Conservation (phyloP, 2,797 vertebrate genomes). For the Dallia pectoralis region DNA sequence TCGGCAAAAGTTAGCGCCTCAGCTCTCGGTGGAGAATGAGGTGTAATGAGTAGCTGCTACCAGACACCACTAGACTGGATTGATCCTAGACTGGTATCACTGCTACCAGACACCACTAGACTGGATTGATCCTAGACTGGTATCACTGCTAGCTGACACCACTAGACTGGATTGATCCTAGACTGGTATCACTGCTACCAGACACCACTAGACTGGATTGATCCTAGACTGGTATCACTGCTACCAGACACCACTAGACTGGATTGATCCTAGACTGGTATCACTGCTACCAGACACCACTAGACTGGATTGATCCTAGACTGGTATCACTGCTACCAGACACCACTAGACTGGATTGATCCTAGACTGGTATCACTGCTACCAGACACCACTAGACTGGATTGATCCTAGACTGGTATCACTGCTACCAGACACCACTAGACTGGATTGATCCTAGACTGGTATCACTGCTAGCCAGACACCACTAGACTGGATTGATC, state of each 20-base stretch:
- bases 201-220: constrained; percentile 21
- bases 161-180: constrained; percentile 20
- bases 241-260: too few relatives aligned
- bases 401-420: constrained; percentile 44
- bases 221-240: constrained; percentile 50
- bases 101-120: too few relatives aligned
- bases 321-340: too few relatives aligned
- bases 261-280: constrained; percentile 37
- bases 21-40: constrained; percentile 14
- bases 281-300: too few relatives aligned
- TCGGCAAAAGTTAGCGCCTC: constrained; percentile 15
- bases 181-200: constrained; percentile 58
- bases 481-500: constrained; percentile 20
- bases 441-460: constrained; percentile 31
- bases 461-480: too few relatives aligned
- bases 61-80: constrained; percentile 33
- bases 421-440: too few relatives aligned
- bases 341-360: constrained; percentile 20
- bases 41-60: constrained; percentile 23
- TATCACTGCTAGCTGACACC: too few relatives aligned
- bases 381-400: too few relatives aligned
- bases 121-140: constrained; percentile 30
- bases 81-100: constrained; percentile 47
- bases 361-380: constrained; percentile 52
- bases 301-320: constrained; percentile 25